Base-by-base conservation (phyloP, 2,113 vertebrate genomes). In the Elephantulus edwardii region DNA sequence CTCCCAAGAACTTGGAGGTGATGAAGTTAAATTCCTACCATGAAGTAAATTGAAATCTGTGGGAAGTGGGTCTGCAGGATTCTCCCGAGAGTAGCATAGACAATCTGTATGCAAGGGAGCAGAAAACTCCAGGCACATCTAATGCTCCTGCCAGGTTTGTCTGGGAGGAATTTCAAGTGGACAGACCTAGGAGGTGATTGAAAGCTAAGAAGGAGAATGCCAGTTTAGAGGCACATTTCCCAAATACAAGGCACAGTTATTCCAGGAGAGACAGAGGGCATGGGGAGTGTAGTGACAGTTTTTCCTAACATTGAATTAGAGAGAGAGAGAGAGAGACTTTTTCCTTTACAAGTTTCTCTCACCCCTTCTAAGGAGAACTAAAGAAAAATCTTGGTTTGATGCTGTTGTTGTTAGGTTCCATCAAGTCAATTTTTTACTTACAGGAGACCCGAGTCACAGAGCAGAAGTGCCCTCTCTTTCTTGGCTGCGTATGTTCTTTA, bases 281-380 rank as follows among this genome's bases (percentile, higher is more conserved):
- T 17, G 28, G 24, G 38, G 26, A 26, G 56, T 2, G 26, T 50
- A 14, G 48, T 66, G n/a, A 48, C 2, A 10, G 48, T 10, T 71
- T 80, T 58, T 30, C 48, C 75, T 62, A 40, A 38, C 38, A 33
- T 0, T 40, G 75, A 60, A 10, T 76, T 30, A n/a, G 17, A 10
- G 0, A 3, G 38, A 9, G 54, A n/a, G n/a, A n/a, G n/a, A n/a
- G 3, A 46, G 50, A 71, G 33, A 56, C n/a, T 17, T 1, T 0
- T n/a, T 35, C 33, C 58, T 44, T 56, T n/a, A 14, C 50, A 28
- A 1, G 0, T 56, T 13, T 83, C 74, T 20, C 4, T n/a, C 6
- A 46, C n/a, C 24, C 12, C 14, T 83, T 66, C 16, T 9, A 40
- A 71, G 16, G 64, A 75, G 9, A 64, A 54, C 38, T 17, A 58